Evolutionary conservation across 2,113 vertebrate genomes (phyloP), one percentile per base, ranked within the genome.

Genomic region (Apus apus): DNA sequence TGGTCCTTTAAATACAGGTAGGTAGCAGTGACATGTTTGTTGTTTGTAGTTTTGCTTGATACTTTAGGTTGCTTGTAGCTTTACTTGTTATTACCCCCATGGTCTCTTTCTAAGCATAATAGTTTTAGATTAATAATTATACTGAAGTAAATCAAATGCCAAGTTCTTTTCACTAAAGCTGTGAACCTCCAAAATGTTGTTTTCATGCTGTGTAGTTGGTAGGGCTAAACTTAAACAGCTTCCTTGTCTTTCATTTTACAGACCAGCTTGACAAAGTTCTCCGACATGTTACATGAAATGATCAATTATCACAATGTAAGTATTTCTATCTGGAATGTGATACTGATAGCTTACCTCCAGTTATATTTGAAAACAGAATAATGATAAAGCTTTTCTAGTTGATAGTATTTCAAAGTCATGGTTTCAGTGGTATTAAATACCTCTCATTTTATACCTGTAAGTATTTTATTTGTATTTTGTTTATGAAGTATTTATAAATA

Each of bases 211-310:
- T 71, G 15, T 53, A 11, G 62, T 68, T 87, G 46, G 7, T 92
- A 75, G 22, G 26, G 87, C 25, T 93, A 85, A 30, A 27, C n/a
- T 96, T 96, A 79, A 91, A 81, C 12, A 9, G 34, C 45, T 95
- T 43, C 40, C 40, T 73, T 85, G 30, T 16, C 92, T 81, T 97
- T 97, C 93, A 90, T 70, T 85, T 90, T 90, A 75, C 97, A 99
- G 99, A 98, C 97, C 61, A 99, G 98, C 95, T 98, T 99, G 97
- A 98, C 97, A 5, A 99, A 99, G 95, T 99, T 99, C 98, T 99
- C 99, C 2, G 99, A 99, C 89, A 99, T 98, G 62, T 98, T 99
- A 79, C 99, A 99, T 94, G 99, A 99, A 97, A 99, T 99, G 99
- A 99, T 99, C 96, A 99, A 99, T 98, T 99, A 99, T 96, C 99